Conservation (phyloP, 2,797 vertebrate species). For the Hydrocynus forskahlii region DNA sequence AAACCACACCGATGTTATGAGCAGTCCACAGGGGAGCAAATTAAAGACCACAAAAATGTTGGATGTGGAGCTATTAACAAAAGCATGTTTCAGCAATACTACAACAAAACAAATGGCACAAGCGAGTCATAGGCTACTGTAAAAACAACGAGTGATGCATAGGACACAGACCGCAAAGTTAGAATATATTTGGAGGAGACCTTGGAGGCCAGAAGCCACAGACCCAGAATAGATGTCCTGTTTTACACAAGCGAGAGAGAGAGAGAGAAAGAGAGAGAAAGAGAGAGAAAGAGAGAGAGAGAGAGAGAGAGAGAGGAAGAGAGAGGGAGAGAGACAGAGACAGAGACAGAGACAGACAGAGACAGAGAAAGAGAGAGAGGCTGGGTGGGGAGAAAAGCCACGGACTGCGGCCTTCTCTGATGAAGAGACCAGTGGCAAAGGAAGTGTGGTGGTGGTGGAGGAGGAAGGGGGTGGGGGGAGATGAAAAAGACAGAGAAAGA, state of each 20-base stretch:
- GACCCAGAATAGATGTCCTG: slow-evolving; percentile 57
- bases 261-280: neutral
- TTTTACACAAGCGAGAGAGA: slow-evolving; percentile 52
- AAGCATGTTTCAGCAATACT: slow-evolving; percentile 27
- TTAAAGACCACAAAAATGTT: neutral
- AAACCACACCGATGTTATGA: neutral
- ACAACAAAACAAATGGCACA: slow-evolving; percentile 27
- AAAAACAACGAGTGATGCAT: slow-evolving; percentile 45
- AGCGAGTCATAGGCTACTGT: slow-evolving; percentile 41
- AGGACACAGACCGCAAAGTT: slow-evolving; percentile 14
- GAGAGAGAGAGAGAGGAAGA: neutral
- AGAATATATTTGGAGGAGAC: slow-evolving; percentile 25
- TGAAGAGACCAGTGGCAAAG: slow-evolving; percentile 44
- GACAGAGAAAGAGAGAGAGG: slow-evolving; percentile 16
- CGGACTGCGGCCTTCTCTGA: slow-evolving; percentile 33
- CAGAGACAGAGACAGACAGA: neutral
- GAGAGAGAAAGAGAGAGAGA: too few relatives aligned
- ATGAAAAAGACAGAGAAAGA: neutral
- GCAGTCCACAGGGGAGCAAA: neutral
- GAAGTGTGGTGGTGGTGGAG: slow-evolving; percentile 46
- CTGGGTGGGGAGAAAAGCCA: slow-evolving; percentile 25
- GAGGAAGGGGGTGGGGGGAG: slow-evolving; percentile 1
- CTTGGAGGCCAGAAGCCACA: slow-evolving; percentile 46
- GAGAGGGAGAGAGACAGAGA: slow-evolving; percentile 16
- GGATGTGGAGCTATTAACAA: neutral